These are phyloP conservation scores for Horisme vitalbata DNA, from an alignment of 2,888 invertebrate genomes.

Conservation along the genomic window DNA sequence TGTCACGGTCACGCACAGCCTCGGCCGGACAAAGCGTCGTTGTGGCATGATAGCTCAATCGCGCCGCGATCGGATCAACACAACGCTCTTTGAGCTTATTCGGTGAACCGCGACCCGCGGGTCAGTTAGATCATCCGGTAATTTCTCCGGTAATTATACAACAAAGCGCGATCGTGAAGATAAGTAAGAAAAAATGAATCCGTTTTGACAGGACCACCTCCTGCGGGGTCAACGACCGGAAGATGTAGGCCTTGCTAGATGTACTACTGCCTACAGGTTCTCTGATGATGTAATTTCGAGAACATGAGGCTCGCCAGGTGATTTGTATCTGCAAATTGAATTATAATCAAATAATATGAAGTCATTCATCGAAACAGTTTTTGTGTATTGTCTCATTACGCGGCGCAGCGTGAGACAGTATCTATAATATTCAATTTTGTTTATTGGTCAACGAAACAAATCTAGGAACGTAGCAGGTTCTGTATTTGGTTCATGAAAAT, in stretches of 20 bases:
- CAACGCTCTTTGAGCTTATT: slow-evolving; percentile 40
- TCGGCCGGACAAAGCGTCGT: slow-evolving; percentile 17
- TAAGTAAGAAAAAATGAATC: slow-evolving; percentile 55
- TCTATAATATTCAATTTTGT: slow-evolving; percentile 1
- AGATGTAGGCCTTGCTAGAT: slow-evolving; percentile 33
- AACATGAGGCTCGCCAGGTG: slow-evolving; percentile 25
- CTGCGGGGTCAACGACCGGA: slow-evolving; percentile 45
- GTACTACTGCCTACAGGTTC: slow-evolving; percentile 26
- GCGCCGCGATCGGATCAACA: slow-evolving; percentile 29
- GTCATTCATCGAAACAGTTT: slow-evolving; percentile 28
- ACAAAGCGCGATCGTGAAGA: slow-evolving; percentile 57
- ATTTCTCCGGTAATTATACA: slow-evolving; percentile 53
- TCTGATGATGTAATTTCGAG: slow-evolving; percentile 32
- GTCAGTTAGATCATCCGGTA: slow-evolving; percentile 36
- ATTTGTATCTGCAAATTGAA: slow-evolving; percentile 36
- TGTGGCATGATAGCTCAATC: slow-evolving; percentile 45
- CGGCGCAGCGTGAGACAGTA: slow-evolving; percentile 13
- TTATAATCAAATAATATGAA: slow-evolving; percentile 34
- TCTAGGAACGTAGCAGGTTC: neutral
- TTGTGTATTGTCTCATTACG: slow-evolving; percentile 31
- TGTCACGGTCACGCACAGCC: slow-evolving; percentile 30
- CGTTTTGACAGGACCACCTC: slow-evolving; percentile 51
- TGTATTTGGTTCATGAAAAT: no score
- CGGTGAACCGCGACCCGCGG: slow-evolving; percentile 51
- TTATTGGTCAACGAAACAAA: no score